Base-by-base conservation (phyloP, 2,797 vertebrate species). In the Monodelphis domestica region DNA sequence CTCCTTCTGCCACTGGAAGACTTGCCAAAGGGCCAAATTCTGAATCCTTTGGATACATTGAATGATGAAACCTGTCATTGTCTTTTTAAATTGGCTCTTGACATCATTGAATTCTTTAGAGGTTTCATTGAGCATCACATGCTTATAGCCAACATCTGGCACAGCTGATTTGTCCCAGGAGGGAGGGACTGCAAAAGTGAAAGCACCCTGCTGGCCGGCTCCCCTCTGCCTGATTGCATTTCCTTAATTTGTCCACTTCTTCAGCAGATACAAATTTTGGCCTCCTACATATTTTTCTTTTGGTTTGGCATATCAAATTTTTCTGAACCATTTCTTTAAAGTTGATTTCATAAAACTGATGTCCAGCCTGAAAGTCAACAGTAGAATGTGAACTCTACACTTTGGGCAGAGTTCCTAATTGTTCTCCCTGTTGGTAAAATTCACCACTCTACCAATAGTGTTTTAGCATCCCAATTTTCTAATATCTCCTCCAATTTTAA, bases 1-100 rank as follows among this genome's bases (percentile, higher is more conserved):
- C 50, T 98, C 98, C 96, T 98, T 99, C 97, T 99, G 98, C 99
- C 98, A 99, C 97, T 99, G 98, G 97, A 99, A 99, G 90, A 97
- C 93, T 92, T 99, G 99, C 99, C 99, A 99, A 14, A 99, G 98
- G 1, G 91, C 92, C 59, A 96, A 98, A 97, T 99, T 99, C 97
- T 97, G 98, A 95, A 99, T 98, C 87, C 98, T 98, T 84, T 98
- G 97, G 0, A 99, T 98, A 90, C 94, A 95, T 33, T 3, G 0
- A 33, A 99, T 97, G 51, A 89, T 93, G 55, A 96, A 98, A 87
- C 97, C 97, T 26, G 33, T 95, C 98, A 99, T 97, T 12, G 99
- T 99, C 92, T 95, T 96, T 57, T 84, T 90, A 97, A 99, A 99
- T 1, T 98, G 96, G n/a, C 89, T 53, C 94, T 98, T 59, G 0